Base-by-base conservation (phyloP, 2,113 vertebrate species). In the Erythrolamprus reginae region DNA sequence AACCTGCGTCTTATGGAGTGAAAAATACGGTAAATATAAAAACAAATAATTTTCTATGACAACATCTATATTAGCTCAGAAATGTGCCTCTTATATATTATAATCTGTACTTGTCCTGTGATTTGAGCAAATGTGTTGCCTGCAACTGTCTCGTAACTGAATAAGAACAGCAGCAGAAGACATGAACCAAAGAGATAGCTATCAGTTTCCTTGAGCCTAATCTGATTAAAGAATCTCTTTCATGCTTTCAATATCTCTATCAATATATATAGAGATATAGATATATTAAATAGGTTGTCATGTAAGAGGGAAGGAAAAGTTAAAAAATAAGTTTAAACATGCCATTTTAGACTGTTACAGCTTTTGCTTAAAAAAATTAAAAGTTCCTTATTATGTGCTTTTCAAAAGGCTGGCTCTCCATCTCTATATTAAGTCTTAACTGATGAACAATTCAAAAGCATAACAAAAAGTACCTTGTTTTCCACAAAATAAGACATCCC, bases 221-320 rank as follows among this genome's bases (percentile, higher is more conserved):
- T 98, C 97, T 97, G 97, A 98, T 98, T 98, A 97, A 96, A 97
- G 97, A 94, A 93, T 95, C 96, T 92, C 95, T 96, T 94, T 97
- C 93, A 84, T 15, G 17, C 70, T 77, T 38, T 77, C 70, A 77
- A 77, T 77, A 15, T 77, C 33, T 77, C 33, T 42, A 38, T 77
- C 7, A 38, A 21, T n/a, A n/a, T n/a, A n/a, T n/a, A n/a, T n/a
- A n/a, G n/a, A n/a, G n/a, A n/a, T n/a, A n/a, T n/a, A n/a, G 42
- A 13, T 96, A 95, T 90, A 94, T 96, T 97, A 96, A 97, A 95
- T 93, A 96, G 95, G 96, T 87, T 95, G 96, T 96, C 96, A 97
- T 95, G 95, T 97, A 95, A 97, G 94, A 96, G 92, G 95, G 90
- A 94, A 93, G 88, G 89, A 96, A 94, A 96, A 92, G 94, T 97